Evolutionary conservation across 2,888 invertebrate genomes (phyloP), one percentile per base, ranked within the genome.

Genomic region (Sinohyriopsis cumingii): DNA sequence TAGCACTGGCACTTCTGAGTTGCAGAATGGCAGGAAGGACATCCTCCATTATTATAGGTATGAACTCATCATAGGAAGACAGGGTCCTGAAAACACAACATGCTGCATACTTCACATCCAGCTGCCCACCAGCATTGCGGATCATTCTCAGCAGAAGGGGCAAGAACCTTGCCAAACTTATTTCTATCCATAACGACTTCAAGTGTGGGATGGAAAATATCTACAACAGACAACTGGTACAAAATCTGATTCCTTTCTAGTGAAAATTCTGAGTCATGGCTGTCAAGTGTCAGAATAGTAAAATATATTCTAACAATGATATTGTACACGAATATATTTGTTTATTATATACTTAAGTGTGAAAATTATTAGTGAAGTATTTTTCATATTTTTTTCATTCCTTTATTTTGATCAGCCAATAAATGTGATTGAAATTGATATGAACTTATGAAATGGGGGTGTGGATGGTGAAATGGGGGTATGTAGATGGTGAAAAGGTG

Each of bases 61-160:
- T 67, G 59, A 78, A 80, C 53, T 78, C 75, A 45, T 73, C 69
- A 69, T 75, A 76, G 54, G 73, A 67, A 15, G 77, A 72, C 33
- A 84, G 67, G 22, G 77, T 68, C 55, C 76, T 71, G 55, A 82
- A 78, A 69, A 84, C 72, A 72, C 84, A 82, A 66, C 82, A 80
- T 6, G 79, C 79, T n/a, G 77, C 74, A 65, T 82, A 82, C 66
- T 82, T 84, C 62, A 77, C 76, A 24, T 82, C 81, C 61, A 80
- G 67, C 2, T 78, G 71, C 24, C 59, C 33, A 64, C 68, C 68
- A n/a, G 78, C 81, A 28, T 45, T 33, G 28, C 72, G 68, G 5
- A 79, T 67, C 65, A 71, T 64, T 1, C 71, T 72, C 63, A 81
- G 60, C n/a, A 77, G 61, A 33, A 69, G 69, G 9, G 79, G 81